Evolutionary conservation across 1,140 invertebrate genomes (phyloP), one percentile per base, ranked within the genome.

Genomic region (Brachystomella parvula): DNA sequence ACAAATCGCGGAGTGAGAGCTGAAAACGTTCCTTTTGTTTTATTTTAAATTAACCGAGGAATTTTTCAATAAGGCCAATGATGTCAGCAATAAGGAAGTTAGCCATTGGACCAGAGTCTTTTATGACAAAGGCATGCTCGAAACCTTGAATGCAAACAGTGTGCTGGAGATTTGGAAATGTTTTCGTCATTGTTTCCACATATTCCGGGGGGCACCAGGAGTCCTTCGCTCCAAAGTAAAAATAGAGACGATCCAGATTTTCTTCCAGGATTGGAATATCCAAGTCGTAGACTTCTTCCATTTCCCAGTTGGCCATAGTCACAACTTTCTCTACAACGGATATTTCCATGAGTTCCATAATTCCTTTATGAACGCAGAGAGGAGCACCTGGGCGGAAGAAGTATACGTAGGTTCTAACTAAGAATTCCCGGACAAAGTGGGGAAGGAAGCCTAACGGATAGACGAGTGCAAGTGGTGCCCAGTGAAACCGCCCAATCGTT

Each of bases 171-270:
- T 83, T 73, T 0, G 87, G 86, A 73, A 86, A 81, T 30, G 78
- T 78, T 19, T 75, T 67, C 66, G 81, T 82, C 35, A 92, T 76
- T 49, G 86, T 79, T 28, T 83, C 75, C 73, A 82, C 89, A 75
- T 85, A 88, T 60, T 79, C 75, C 1, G 82, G 66, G 0, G 89
- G 89, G 64, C 84, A 84, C 90, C 90, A 94, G 0, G 81, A 80
- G 76, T 93, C 90, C 6, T 74, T 82, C 6, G 80, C 76, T 0
- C 88, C 88, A 78, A 90, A 92, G 75, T 90, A 90, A 30, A 90
- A 82, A 71, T 83, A 86, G 0, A 92, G 73, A 66, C 85, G 82
- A 32, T 79, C 71, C 32, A 82, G 75, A 74, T 85, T 78, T 49
- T 82, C 76, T 47, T 75, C 65, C 12, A 81, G 32, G n/a, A 67